Conservation (phyloP, 2,113 vertebrate genomes). For the Neopipo cinnamomea region DNA sequence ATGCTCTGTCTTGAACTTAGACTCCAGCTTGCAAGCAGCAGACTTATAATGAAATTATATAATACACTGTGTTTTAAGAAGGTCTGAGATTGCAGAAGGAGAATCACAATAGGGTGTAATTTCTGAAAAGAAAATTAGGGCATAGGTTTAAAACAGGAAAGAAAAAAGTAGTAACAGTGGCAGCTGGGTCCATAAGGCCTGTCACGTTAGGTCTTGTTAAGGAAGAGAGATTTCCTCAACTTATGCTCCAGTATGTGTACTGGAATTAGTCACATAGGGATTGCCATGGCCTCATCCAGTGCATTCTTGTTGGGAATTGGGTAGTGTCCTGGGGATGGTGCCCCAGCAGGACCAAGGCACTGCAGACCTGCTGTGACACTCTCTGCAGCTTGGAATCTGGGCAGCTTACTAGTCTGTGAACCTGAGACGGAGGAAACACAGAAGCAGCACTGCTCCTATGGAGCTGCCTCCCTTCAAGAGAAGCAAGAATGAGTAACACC, state of each 20-base stretch:
- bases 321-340: background rate
- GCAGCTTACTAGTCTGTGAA: no score
- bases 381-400: background rate
- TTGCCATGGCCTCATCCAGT: background rate
- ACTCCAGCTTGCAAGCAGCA: background rate
- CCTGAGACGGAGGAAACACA: background rate
- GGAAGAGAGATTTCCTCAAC: background rate
- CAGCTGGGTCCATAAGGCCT: background rate
- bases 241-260: background rate
- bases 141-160: background rate
- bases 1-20: background rate
- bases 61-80: background rate
- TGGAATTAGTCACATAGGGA: background rate
- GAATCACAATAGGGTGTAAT: background rate
- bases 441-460: rapidly evolving
- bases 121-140: background rate
- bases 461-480: background rate
- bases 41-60: background rate
- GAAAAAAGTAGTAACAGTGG: background rate
- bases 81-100: background rate
- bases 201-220: background rate
- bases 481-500: background rate
- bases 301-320: background rate
- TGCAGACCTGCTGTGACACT: background rate
- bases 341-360: background rate